phyloP scores from a whole-genome alignment of 2,113 vertebrate genomes.

The Mastomys natalensis region DNA sequence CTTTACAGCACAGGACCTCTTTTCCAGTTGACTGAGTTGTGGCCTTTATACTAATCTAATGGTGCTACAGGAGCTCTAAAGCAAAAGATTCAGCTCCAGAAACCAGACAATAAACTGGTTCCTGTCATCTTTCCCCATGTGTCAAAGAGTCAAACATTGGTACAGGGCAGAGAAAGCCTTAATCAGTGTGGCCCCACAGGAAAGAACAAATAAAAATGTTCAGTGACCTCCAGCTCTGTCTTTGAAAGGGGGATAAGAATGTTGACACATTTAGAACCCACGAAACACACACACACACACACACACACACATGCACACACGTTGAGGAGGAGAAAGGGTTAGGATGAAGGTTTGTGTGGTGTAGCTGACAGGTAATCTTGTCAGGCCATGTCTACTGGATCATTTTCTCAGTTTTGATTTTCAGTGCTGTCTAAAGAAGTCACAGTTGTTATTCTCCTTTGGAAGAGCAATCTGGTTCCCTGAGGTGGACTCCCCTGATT shows the following conservation, averaged over 20 bases:
- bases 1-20: rapidly evolving
- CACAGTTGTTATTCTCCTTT: neutral
- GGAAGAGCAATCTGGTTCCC: neutral
- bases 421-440: neutral
- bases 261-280: neutral
- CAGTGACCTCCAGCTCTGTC: neutral
- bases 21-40: neutral
- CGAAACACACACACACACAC: neutral
- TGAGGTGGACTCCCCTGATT: neutral
- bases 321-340: neutral
- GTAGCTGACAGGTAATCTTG: neutral
- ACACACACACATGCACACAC: neutral
- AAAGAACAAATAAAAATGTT: neutral
- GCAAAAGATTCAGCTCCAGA: neutral
- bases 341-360: no score
- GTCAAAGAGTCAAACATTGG: neutral
- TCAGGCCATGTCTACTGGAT: neutral
- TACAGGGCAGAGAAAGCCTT: neutral
- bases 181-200: neutral
- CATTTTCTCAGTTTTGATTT: neutral
- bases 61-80: neutral
- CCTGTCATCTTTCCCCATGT: neutral
- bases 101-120: neutral
- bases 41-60: neutral
- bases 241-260: neutral